These are phyloP conservation scores for Drosophila sordidula DNA, from an alignment of 2,888 invertebrate genomes.

Conservation along the genomic window DNA sequence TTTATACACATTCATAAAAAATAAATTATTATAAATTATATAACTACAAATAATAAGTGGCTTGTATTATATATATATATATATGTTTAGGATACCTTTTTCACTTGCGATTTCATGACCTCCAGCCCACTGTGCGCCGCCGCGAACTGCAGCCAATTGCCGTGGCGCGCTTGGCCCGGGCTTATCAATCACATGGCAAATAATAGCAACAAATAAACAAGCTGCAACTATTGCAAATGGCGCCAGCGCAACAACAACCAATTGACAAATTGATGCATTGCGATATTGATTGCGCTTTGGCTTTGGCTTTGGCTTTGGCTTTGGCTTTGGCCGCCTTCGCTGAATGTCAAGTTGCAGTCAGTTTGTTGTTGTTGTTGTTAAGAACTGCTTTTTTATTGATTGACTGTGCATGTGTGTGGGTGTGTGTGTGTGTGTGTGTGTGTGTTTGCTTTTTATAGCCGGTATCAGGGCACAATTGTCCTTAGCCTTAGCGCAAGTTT, in stretches of 20 bases:
- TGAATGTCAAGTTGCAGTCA: constrained; percentile 72
- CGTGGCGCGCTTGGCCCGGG: constrained; percentile 10
- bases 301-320: constrained; percentile 46
- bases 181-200: constrained; percentile 71
- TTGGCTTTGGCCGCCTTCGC: constrained; percentile 63
- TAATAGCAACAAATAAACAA: constrained; percentile 65
- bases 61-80: too few species aligned
- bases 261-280: constrained; percentile 73
- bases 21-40: too few species aligned
- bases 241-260: not conserved
- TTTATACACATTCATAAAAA: too few species aligned
- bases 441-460: constrained; percentile 26
- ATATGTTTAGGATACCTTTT: too few species aligned
- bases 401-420: constrained; percentile 24
- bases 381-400: constrained; percentile 61
- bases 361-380: constrained; percentile 24
- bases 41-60: too few species aligned
- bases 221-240: constrained; percentile 35
- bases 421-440: constrained; percentile 4
- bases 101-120: not conserved
- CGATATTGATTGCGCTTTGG: constrained; percentile 57
- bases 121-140: not conserved
- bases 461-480: constrained; percentile 62
- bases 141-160: constrained; percentile 15
- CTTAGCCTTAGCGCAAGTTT: constrained; percentile 60